phyloP scores from a whole-genome alignment of 2,113 vertebrate species.

The Megaleporinus macrocephalus region DNA sequence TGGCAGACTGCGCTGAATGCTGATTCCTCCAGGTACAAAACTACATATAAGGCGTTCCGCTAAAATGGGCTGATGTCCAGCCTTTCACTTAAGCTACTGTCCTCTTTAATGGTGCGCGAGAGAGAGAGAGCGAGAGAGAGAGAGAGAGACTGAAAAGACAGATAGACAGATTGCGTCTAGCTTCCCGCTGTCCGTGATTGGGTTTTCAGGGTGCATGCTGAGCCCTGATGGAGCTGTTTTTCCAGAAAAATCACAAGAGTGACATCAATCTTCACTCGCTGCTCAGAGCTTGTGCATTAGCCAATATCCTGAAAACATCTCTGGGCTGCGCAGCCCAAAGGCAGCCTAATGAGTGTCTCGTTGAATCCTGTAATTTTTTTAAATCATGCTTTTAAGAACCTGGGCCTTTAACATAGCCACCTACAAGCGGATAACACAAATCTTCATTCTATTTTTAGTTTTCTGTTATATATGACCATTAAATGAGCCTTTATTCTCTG shows the following conservation, averaged over 20 bases:
- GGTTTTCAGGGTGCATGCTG: slow-evolving; percentile 16
- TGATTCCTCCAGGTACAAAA: neutral
- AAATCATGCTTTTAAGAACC: too few relatives aligned
- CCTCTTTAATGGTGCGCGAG: neutral
- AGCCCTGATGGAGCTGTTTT: slow-evolving; percentile 1
- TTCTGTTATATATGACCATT: too few relatives aligned
- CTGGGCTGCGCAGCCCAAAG: neutral
- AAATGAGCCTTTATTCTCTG: too few relatives aligned
- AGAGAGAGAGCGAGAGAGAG: neutral
- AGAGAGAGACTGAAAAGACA: slow-evolving; percentile 7
- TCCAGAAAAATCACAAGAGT: slow-evolving; percentile 19
- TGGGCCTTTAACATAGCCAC: too few relatives aligned
- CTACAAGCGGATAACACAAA: too few relatives aligned
- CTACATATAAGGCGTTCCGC: neutral
- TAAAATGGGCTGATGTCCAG: neutral
- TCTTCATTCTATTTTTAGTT: too few relatives aligned
- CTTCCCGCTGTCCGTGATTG: slow-evolving; percentile 2
- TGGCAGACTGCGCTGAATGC: neutral
- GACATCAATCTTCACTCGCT: neutral
- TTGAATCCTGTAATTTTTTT: too few relatives aligned
- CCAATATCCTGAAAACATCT: neutral
- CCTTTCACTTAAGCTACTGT: neutral
- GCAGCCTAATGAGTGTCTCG: neutral
- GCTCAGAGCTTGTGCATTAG: neutral
- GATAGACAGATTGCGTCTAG: neutral